Conservation (phyloP, 2,888 invertebrate species). For the Caradrina kadenii region DNA sequence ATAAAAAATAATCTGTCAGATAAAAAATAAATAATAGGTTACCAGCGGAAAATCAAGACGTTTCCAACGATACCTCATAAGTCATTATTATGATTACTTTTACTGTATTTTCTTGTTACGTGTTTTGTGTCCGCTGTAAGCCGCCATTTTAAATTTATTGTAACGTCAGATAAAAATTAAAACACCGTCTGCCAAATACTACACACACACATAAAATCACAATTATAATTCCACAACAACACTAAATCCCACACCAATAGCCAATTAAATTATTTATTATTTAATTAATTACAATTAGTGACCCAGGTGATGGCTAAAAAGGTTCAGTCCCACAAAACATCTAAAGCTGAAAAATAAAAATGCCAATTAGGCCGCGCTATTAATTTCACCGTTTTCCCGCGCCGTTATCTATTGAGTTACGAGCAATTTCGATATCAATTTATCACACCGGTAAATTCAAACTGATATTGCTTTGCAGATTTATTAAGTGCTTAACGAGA, state of each 20-base stretch:
- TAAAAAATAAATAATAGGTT: too few species aligned
- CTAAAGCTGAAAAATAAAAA: slow-evolving; percentile 27
- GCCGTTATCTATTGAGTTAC: slow-evolving; percentile 68
- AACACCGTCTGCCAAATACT: background rate
- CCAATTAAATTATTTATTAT: background rate
- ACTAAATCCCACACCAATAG: background rate
- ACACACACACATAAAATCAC: background rate
- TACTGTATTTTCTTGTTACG: too few species aligned
- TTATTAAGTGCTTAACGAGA: slow-evolving; percentile 59
- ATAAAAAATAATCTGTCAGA: too few species aligned
- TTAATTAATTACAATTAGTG: background rate
- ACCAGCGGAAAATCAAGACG: too few species aligned
- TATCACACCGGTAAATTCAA: slow-evolving; percentile 65
- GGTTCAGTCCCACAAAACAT: slow-evolving; percentile 12
- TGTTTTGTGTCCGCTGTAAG: too few species aligned
- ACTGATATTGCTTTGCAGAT: slow-evolving; percentile 61
- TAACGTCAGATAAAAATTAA: background rate
- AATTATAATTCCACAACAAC: background rate
- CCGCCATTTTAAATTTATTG: too few species aligned
- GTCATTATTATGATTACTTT: too few species aligned
- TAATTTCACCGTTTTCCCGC: slow-evolving; percentile 60
- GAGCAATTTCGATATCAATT: slow-evolving; percentile 70
- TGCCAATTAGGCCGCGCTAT: slow-evolving; percentile 59
- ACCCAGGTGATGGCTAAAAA: background rate
- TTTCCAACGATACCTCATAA: too few species aligned